phyloP scores from a whole-genome alignment of 2,113 vertebrate species.

The Callithrix jacchus region DNA sequence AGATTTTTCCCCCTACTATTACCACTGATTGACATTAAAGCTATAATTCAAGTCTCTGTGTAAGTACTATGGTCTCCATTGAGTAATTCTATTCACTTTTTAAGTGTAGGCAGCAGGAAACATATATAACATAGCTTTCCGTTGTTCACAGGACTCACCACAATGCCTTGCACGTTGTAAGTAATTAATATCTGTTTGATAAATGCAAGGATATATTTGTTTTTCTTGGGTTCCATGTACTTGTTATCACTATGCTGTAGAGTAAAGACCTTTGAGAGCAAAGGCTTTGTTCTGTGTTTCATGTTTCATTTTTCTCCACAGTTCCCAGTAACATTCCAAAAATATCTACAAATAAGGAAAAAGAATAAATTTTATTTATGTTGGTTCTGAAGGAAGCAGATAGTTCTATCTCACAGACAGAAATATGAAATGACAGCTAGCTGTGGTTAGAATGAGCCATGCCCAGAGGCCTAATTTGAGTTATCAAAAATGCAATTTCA shows the following conservation, averaged over 20 bases:
- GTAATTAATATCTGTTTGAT: background rate
- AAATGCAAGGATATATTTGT: background rate
- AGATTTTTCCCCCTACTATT: background rate
- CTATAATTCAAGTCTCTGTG: background rate
- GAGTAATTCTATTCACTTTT: background rate
- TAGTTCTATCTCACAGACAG: background rate
- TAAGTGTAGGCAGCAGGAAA: background rate
- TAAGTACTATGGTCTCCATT: background rate
- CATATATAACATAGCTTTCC: background rate
- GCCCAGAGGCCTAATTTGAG: background rate
- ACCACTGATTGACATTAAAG: background rate
- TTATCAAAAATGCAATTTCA: conserved; percentile 46
- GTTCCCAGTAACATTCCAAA: background rate
- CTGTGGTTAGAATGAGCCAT: background rate
- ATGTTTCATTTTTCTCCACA: background rate
- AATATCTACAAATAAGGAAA: background rate
- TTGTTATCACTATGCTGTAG: background rate
- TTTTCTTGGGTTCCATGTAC: background rate
- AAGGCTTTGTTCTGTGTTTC: background rate
- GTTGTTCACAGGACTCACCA: background rate
- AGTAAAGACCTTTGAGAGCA: background rate
- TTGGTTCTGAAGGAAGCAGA: background rate
- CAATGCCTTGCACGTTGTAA: too few relatives aligned
- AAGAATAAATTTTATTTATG: background rate
- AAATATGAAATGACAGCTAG: conserved; percentile 18